Conservation (phyloP, 2,113 vertebrate genomes). For the Perca schrenkii region DNA sequence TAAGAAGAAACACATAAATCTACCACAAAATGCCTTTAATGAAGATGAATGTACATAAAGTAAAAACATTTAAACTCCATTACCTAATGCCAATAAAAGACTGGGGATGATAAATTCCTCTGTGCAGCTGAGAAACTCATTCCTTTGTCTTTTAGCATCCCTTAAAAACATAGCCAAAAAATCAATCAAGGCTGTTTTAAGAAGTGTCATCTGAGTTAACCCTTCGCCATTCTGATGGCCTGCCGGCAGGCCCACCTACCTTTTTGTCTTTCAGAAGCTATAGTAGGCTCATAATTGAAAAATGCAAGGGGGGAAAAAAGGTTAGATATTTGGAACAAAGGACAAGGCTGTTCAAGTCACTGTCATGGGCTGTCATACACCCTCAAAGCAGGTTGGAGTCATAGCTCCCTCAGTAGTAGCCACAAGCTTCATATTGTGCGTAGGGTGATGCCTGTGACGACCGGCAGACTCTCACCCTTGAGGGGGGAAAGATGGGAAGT, state of each 20-base stretch:
- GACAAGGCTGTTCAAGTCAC: not conserved
- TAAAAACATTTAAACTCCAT: conserved; percentile 12
- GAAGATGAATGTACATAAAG: conserved; percentile 8
- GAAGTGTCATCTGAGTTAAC: no score
- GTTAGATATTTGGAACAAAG: conserved; percentile 25
- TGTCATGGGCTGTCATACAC: conserved; percentile 21
- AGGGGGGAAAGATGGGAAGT: conserved; percentile 14
- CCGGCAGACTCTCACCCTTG: conserved; percentile 24
- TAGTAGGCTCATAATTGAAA: no score
- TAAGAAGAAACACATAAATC: not conserved
- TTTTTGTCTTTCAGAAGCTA: no score
- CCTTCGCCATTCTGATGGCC: no score
- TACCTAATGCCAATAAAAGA: conserved; percentile 1
- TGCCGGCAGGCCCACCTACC: no score
- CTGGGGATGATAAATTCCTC: not conserved
- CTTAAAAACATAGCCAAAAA: not conserved
- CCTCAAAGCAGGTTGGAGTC: conserved; percentile 24
- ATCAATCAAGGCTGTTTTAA: no score
- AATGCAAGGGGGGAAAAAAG: no score
- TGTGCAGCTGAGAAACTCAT: conserved; percentile 1
- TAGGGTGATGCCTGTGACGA: conserved; percentile 21
- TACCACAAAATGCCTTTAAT: not conserved
- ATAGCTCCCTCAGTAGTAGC: conserved; percentile 17
- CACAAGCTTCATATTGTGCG: conserved; percentile 1
- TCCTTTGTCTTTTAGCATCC: not conserved